phyloP scores from a whole-genome alignment of 2,888 invertebrate species.

The Eristalinus aeneus region DNA sequence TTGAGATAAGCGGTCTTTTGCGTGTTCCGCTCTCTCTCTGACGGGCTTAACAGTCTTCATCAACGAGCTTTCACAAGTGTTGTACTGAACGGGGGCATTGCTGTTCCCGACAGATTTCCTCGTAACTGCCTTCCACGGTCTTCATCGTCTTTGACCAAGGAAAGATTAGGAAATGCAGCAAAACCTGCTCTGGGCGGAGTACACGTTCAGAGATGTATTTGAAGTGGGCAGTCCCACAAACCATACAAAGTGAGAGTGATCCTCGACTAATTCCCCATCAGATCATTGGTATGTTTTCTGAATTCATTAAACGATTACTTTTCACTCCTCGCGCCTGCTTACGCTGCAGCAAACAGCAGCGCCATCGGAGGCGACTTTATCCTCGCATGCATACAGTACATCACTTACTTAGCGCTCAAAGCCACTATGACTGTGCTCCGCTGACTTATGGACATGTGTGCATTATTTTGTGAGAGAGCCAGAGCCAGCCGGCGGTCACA shows the following conservation, averaged over 20 bases:
- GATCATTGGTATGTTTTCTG: background rate
- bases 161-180: too few relatives aligned
- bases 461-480: constrained; percentile 44
- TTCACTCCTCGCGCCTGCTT: constrained; percentile 4
- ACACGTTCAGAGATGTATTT: too few relatives aligned
- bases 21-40: too few relatives aligned
- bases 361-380: background rate
- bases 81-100: too few relatives aligned
- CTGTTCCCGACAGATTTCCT: too few relatives aligned
- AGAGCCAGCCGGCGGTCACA: constrained; percentile 5
- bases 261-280: constrained; percentile 13
- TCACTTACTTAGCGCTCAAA: constrained; percentile 31
- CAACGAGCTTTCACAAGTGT: too few relatives aligned
- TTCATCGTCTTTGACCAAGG: too few relatives aligned
- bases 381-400: constrained; percentile 58
- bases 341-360: background rate
- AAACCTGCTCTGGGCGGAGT: too few relatives aligned
- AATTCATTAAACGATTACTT: constrained; percentile 31
- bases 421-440: background rate
- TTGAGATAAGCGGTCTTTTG: too few relatives aligned
- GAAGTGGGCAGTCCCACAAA: too few relatives aligned
- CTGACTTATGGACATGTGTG: constrained; percentile 60
- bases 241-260: constrained; percentile 38
- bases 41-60: too few relatives aligned
- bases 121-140: too few relatives aligned